phyloP scores from a whole-genome alignment of 2,888 invertebrate genomes.

The Melieria omissa region DNA sequence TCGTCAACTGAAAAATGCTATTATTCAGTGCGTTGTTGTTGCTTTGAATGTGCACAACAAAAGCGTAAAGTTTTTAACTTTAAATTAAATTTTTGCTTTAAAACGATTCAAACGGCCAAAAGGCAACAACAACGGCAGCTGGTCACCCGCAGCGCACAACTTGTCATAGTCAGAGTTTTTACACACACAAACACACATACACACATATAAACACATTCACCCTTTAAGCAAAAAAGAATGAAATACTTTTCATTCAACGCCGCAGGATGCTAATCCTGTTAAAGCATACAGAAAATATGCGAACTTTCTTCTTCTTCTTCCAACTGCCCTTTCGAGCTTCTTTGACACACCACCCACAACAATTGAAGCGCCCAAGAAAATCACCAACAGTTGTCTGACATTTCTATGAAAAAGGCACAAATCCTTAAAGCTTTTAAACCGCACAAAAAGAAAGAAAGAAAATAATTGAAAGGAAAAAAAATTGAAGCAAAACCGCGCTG shows the following conservation, averaged over 20 bases:
- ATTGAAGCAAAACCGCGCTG: too few relatives aligned
- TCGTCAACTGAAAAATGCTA: neutral
- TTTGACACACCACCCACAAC: too few relatives aligned
- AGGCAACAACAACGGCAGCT: too few relatives aligned
- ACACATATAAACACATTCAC: neutral
- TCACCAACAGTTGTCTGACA: neutral
- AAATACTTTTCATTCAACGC: conserved; percentile 26
- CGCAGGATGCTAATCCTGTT: conserved; percentile 55
- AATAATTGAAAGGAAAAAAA: too few relatives aligned
- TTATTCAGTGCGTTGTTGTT: neutral
- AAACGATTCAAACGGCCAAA: neutral
- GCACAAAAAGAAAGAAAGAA: neutral
- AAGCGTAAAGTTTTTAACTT: neutral
- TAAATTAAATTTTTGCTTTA: neutral
- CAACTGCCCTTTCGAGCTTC: too few relatives aligned
- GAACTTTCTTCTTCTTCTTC: neutral
- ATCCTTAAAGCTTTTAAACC: conserved; percentile 18
- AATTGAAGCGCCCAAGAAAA: too few relatives aligned
- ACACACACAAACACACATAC: neutral
- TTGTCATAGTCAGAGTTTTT: neutral
- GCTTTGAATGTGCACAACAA: neutral
- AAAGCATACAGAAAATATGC: conserved; percentile 55
- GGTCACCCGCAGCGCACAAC: too few relatives aligned
- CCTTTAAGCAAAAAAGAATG: neutral
- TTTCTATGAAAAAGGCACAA: conserved; percentile 35